Evolutionary conservation across 2,888 invertebrate species (phyloP).

Genomic region (Tetragnatha montana): DNA sequence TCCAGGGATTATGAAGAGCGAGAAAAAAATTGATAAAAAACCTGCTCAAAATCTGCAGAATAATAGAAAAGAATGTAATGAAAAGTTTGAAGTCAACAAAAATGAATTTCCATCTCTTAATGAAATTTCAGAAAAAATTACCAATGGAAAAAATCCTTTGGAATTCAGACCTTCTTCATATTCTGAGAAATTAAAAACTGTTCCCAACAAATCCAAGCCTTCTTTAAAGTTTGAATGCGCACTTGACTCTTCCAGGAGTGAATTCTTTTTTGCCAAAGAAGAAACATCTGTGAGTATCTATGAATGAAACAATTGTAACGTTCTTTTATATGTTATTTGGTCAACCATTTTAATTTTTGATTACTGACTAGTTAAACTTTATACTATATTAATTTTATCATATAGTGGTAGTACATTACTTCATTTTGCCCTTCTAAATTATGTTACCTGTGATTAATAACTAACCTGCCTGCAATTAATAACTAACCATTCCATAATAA

Average conservation of each 20-base stretch:
- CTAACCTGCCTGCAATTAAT: too few species aligned
- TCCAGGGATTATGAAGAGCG: neutral
- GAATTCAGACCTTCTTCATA: conserved; percentile 6
- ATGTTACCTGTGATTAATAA: too few species aligned
- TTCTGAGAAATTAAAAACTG: conserved; percentile 29
- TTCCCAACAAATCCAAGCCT: neutral
- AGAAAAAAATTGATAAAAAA: neutral
- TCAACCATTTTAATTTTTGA: too few species aligned
- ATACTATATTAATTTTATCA: too few species aligned
- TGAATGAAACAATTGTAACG: too few species aligned
- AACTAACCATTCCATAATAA: too few species aligned
- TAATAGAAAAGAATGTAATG: neutral
- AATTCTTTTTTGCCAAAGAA: neutral
- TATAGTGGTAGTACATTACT: too few species aligned
- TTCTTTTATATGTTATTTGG: too few species aligned
- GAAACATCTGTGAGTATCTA: neutral
- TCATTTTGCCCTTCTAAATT: too few species aligned
- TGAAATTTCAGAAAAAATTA: conserved; percentile 3
- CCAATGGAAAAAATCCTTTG: neutral
- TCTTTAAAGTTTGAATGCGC: neutral
- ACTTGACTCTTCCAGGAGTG: neutral
- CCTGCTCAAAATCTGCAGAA: neutral
- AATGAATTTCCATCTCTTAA: conserved; percentile 39
- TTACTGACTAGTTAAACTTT: too few species aligned
- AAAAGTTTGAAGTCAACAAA: neutral